These are phyloP conservation scores for Sussaba pulchella DNA, from an alignment of 2,888 invertebrate genomes.

Conservation along the genomic window DNA sequence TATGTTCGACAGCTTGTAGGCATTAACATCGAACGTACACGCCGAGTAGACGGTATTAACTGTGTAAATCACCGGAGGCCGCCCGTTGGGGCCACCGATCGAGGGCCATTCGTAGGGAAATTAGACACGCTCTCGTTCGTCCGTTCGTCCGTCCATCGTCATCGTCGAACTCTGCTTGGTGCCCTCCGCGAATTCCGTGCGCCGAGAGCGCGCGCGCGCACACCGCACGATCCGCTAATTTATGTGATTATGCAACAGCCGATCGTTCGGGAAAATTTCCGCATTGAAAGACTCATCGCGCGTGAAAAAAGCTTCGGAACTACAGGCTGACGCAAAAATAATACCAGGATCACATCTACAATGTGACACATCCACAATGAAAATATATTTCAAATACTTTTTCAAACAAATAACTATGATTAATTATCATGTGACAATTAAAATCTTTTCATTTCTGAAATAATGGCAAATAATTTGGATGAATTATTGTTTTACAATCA, in stretches of 20 bases:
- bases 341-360: too few relatives aligned
- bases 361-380: too few relatives aligned
- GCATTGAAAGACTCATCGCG: slow-evolving; percentile 1
- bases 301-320: slow-evolving; percentile 15
- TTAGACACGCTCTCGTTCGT: slow-evolving; percentile 78
- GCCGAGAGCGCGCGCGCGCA: too few relatives aligned
- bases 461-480: too few relatives aligned
- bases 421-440: too few relatives aligned
- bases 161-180: slow-evolving; percentile 59
- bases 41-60: slow-evolving; percentile 71
- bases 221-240: slow-evolving; percentile 73
- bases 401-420: too few relatives aligned
- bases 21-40: slow-evolving; percentile 72
- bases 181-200: slow-evolving; percentile 52
- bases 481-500: too few relatives aligned
- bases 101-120: slow-evolving; percentile 79
- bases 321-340: slow-evolving; percentile 19
- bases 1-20: slow-evolving; percentile 77
- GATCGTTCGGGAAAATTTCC: slow-evolving; percentile 51
- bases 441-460: too few relatives aligned
- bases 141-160: too few relatives aligned
- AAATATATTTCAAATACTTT: too few relatives aligned
- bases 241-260: slow-evolving; percentile 77
- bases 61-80: slow-evolving; percentile 78
- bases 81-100: slow-evolving; percentile 76